Conservation (phyloP, 1,140 invertebrate species). For the Drosophila oshimai region DNA sequence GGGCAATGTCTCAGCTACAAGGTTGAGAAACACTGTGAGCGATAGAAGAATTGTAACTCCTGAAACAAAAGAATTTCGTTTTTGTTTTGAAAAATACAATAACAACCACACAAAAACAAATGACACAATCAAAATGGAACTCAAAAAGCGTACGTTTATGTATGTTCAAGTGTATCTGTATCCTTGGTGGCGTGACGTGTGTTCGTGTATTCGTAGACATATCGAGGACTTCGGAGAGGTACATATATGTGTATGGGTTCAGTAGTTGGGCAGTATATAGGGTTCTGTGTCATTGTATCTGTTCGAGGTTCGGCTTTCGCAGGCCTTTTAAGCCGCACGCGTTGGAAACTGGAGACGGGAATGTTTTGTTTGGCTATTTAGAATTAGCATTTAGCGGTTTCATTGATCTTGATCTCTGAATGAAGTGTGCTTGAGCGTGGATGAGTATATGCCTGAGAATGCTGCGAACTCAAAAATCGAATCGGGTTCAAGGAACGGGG, state of each 20-base stretch:
- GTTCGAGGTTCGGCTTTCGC: slow-evolving; percentile 22
- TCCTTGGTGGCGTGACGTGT: slow-evolving; percentile 23
- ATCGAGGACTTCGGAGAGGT: slow-evolving; percentile 47
- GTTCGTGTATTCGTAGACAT: slow-evolving; percentile 27
- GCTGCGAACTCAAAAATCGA: slow-evolving; percentile 51
- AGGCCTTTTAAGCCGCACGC: slow-evolving; percentile 1
- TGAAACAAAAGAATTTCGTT: slow-evolving; percentile 89
- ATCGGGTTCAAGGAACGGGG: slow-evolving; percentile 5
- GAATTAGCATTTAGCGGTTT: slow-evolving; percentile 44
- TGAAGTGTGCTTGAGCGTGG: slow-evolving; percentile 59
- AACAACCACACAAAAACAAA: slow-evolving; percentile 68
- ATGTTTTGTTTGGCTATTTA: slow-evolving; percentile 39
- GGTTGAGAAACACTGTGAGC: slow-evolving; percentile 99
- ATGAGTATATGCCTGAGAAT: slow-evolving; percentile 73
- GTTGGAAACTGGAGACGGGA: slow-evolving; percentile 11
- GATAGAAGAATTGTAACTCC: slow-evolving; percentile 99
- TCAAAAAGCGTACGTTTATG: slow-evolving; percentile 72
- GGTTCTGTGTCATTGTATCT: slow-evolving; percentile 29
- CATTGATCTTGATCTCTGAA: slow-evolving; percentile 49
- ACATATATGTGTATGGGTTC: slow-evolving; percentile 2
- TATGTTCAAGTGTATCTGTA: slow-evolving; percentile 49
- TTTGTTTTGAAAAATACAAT: slow-evolving; percentile 77
- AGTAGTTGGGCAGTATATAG: slow-evolving; percentile 22
- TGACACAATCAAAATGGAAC: slow-evolving; percentile 70
- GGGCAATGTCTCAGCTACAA: slow-evolving; percentile 97